A percentile compares a stretch with the other conserved stretches of the same genome.
phyloP scores from a whole-genome alignment of 1,140 invertebrate genomes.

The Diuraphis noxia region DNA sequence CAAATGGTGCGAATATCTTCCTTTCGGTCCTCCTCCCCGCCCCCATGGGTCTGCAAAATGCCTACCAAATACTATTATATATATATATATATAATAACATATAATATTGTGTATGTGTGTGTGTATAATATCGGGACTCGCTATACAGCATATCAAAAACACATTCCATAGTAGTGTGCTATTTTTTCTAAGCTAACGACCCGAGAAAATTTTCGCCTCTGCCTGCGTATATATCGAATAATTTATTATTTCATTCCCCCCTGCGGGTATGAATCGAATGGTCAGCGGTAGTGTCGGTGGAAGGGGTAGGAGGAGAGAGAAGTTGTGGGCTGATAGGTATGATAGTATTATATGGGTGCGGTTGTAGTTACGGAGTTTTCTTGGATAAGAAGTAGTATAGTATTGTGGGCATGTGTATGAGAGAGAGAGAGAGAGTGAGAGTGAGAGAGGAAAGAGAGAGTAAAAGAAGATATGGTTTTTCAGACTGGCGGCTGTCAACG shows the following conservation, averaged over 20 bases:
- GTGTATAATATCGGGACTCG: neutral
- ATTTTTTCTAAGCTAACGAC: neutral
- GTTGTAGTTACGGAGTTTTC: neutral
- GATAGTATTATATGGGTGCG: neutral
- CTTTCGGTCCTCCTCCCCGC: neutral
- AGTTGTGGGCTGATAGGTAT: neutral
- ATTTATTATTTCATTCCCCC: neutral
- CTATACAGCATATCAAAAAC: neutral
- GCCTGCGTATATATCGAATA: neutral
- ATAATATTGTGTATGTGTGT: neutral
- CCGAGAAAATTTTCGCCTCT: slow-evolving; percentile 2
- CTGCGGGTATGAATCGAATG: neutral
- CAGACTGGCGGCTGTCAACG: slow-evolving; percentile 45
- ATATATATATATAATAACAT: neutral
- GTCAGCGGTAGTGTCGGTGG: too few relatives aligned
- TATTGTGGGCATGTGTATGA: neutral
- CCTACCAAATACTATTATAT: neutral
- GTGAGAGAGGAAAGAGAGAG: neutral
- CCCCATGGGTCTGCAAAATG: neutral
- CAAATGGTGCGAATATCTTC: neutral
- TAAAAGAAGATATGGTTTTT: slow-evolving; percentile 22
- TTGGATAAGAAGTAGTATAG: neutral
- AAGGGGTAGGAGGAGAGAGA: too few relatives aligned
- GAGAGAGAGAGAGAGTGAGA: neutral
- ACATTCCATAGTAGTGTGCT: neutral